These are phyloP conservation scores for Pollicipes pollicipes DNA, from an alignment of 1,140 invertebrate genomes.

Conservation along the genomic window DNA sequence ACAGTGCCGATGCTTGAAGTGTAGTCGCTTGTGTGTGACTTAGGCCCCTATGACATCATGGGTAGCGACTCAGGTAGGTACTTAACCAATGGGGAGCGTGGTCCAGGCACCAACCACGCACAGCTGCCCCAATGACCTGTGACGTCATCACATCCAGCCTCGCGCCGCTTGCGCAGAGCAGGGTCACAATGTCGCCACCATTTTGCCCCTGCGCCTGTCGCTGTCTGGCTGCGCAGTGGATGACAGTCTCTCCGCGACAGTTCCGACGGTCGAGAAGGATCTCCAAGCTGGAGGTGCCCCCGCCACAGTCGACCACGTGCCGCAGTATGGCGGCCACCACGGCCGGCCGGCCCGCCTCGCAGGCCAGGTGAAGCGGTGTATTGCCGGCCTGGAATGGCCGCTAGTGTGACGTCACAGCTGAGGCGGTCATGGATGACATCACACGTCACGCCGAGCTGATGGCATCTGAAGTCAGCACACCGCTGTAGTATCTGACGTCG, in stretches of 20 bases:
- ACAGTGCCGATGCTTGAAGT: no score
- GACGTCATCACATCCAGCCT: slow-evolving; percentile 69
- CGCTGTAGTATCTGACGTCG: neutral
- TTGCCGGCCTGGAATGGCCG: slow-evolving; percentile 40
- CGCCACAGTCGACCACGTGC: slow-evolving; percentile 40
- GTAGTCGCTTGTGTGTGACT: no score
- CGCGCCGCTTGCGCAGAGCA: slow-evolving; percentile 72
- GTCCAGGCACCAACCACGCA: no score
- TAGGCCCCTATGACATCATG: neutral
- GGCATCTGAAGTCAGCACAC: no score
- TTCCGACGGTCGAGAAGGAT: slow-evolving; percentile 31
- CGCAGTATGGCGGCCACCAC: slow-evolving; percentile 73
- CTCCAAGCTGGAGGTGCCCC: neutral
- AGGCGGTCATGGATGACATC: neutral
- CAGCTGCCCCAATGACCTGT: slow-evolving; percentile 30
- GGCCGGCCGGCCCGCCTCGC: slow-evolving; percentile 59
- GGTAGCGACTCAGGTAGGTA: no score
- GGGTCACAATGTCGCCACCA: slow-evolving; percentile 72
- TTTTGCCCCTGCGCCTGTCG: slow-evolving; percentile 35
- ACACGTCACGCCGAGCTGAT: neutral
- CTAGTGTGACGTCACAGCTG: no score
- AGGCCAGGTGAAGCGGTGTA: slow-evolving; percentile 80
- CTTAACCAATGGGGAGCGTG: no score
- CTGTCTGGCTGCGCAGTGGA: slow-evolving; percentile 53
- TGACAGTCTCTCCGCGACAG: slow-evolving; percentile 75